Evolutionary conservation across 2,113 vertebrate species (phyloP), one percentile per base, ranked within the genome.

Genomic region (Labeo catla): DNA sequence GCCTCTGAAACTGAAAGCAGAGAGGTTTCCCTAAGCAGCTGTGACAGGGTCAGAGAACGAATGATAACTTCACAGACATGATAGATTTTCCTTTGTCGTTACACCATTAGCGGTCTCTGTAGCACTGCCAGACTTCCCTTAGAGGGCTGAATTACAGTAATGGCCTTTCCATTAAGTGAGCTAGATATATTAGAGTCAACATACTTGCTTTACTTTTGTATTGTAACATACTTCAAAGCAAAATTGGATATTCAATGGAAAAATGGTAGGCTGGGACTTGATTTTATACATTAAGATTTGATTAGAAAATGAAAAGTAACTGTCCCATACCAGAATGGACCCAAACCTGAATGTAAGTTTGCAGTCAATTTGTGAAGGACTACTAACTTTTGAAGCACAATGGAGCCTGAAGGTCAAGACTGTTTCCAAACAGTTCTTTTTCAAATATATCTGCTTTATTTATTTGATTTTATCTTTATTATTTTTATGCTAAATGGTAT

Each of bases 1-100:
- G 63, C 65, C 76, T 84, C 28, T 12, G 12, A 61, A n/a, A 57
- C 81, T 84, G 9, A 73, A 28, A 83, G 73, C 34, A 19, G 23
- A 66, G 28, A 68, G 65, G 70, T 72, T 68, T 47, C 28, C 45
- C 36, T 57, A 15, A 54, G 13, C 13, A 23, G 10, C 45, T 36
- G 12, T 39, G 16, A 86, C 43, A 7, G 76, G 8, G 50, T 74
- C 36, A 81, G 36, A 73, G 65, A 36, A 52, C 23, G 34, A 43
- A 72, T 57, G 34, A 72, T 54, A 73, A 73, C 50, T 73, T 83
- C 65, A 73, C 28, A 83, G 66, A 72, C 34, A 73, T 83, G 66
- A 83, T 45, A 73, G 50, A 83, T 59, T 83, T 83, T 19, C 39
- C 72, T 59, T 28, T 54, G 43, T 12, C 8, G 7, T 68, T 16